phyloP scores from a whole-genome alignment of 64 coral and sea anemone species.

The Hydrozoanthus tunicans region DNA sequence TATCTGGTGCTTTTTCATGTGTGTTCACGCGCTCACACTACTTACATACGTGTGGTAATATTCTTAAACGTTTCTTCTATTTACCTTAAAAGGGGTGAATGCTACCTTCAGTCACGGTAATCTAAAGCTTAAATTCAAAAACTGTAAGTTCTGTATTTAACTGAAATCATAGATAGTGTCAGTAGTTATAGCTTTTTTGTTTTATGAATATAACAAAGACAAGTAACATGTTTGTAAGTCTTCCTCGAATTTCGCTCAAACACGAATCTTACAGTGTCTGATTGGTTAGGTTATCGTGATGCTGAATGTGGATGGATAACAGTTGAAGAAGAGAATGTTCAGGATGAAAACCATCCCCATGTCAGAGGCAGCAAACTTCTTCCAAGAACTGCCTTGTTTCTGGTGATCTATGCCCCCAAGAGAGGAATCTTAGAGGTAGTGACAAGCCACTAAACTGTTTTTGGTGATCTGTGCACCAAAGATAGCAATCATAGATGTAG shows the following conservation, averaged over 20 bases:
- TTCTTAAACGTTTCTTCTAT: too few species aligned
- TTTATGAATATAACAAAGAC: too few species aligned
- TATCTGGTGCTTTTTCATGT: too few species aligned
- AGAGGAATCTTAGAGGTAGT: conserved; percentile 95
- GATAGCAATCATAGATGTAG: too few species aligned
- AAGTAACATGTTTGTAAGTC: too few species aligned
- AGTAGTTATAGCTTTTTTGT: neutral
- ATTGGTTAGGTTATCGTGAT: conserved; percentile 89
- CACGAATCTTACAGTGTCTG: neutral
- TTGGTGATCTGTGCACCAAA: neutral
- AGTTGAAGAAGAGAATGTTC: conserved; percentile 83
- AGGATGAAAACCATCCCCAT: conserved; percentile 33
- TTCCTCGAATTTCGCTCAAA: too few species aligned
- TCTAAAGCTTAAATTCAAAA: too few species aligned
- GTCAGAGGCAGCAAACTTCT: neutral
- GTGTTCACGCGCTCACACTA: too few species aligned
- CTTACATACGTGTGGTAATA: too few species aligned
- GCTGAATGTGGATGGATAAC: conserved; percentile 98
- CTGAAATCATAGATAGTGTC: neutral
- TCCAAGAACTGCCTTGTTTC: conserved; percentile 89
- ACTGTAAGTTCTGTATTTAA: too few species aligned
- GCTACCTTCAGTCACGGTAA: too few species aligned
- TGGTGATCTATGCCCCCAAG: conserved; percentile 94
- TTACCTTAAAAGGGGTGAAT: too few species aligned
- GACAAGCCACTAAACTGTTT: neutral